A percentile compares a stretch with the other conserved stretches of the same genome.
phyloP scores from a whole-genome alignment of 2,888 invertebrate species.

The Hydroisotoma schaefferi region DNA sequence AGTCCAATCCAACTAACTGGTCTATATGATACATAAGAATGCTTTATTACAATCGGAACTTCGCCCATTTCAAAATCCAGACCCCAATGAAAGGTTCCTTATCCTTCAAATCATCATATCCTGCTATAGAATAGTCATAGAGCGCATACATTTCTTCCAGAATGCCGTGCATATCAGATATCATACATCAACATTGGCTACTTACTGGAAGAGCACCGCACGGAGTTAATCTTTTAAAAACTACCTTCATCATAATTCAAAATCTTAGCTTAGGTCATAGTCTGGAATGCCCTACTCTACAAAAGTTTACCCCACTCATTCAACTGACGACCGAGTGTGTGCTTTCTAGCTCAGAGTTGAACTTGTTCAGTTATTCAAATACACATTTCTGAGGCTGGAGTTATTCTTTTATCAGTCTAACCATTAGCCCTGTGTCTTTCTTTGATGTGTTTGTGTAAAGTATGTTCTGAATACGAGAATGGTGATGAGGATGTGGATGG shows the following conservation, averaged over 20 bases:
- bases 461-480: too few species aligned
- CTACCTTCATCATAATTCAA: neutral
- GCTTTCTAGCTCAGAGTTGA: neutral
- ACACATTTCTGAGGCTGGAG: constrained; percentile 7
- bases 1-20: neutral
- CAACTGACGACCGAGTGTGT: too few species aligned
- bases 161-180: too few species aligned
- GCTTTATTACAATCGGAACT: neutral
- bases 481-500: constrained; percentile 9
- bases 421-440: neutral
- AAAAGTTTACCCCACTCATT: too few species aligned
- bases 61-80: too few species aligned
- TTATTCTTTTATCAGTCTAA: constrained; percentile 2
- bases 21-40: constrained; percentile 8
- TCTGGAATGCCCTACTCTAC: neutral
- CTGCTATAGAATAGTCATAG: neutral
- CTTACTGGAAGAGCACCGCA: too few species aligned
- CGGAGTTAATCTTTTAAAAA: constrained; percentile 1
- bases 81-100: constrained; percentile 2
- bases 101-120: constrained; percentile 1
- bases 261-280: constrained; percentile 5
- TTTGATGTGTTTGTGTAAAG: too few species aligned
- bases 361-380: constrained; percentile 12
- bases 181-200: constrained; percentile 14
- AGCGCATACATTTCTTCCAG: too few species aligned